Evolutionary conservation across 2,888 invertebrate genomes (phyloP), one percentile per base, ranked within the genome.

Genomic region (Thelaira solivaga): DNA sequence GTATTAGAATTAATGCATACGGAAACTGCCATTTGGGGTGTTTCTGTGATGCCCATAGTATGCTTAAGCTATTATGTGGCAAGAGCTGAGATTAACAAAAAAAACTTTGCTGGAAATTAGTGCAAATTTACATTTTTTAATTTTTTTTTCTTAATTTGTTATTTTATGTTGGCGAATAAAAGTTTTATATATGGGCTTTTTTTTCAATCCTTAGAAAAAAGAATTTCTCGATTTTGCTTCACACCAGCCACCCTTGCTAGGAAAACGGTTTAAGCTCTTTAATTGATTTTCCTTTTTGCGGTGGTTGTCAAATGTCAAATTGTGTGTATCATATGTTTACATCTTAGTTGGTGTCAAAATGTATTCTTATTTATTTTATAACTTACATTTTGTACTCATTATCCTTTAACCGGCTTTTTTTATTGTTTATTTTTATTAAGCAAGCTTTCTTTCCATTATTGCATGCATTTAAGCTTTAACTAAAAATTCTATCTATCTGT

Each of bases 1-100:
- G 81, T 62, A 72, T 75, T 51, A n/a, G n/a, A n/a, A 36, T 72
- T 64, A 76, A 65, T 62, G 81, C 65, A 68, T 76, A 79, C 80
- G 55, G 81, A 75, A 72, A 80, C 77, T 55, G 75, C 68, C 80
- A 80, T 84, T 81, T 82, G 83, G 4, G 74, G 80, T 65, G 82
- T 81, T 79, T 86, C 87, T 49, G 85, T 86, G 49, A 86, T 85
- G 74, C 86, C 86, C 86, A 86, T 86, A 81, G 43, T 64, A 64
- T 36, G 29, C n/a, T 39, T 29, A 29, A 13, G 4, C 29, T n/a
- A 45, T 47, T n/a, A 2, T 24, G 36, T 18, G 8, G 16, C 13
- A 16, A 45, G 5, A 45, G 36, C n/a, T 6, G 22, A 31, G 24
- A 8, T 31, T 34, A 53, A 29, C 39, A 39, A 39, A 43, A 41